Base-by-base conservation (phyloP, 2,797 vertebrate genomes). In the Chelidonichthys spinosus region DNA sequence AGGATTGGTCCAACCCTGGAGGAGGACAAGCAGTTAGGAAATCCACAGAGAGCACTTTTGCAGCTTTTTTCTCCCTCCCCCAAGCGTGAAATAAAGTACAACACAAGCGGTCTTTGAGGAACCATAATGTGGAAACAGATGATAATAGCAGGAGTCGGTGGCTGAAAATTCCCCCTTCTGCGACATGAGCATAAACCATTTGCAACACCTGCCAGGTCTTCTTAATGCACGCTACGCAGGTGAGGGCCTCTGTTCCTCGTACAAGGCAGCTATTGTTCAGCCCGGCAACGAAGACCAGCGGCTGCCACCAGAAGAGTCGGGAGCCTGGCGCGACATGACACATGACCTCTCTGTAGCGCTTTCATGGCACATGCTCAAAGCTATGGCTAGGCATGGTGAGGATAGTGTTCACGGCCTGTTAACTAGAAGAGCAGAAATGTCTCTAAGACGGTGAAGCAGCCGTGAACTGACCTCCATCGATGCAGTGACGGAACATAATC, bases 1-100 rank as follows among this genome's bases (percentile, higher is more conserved):
- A 54, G 62, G 64, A 78, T 72, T 46, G 25, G 37, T 60, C 39
- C 42, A 76, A 84, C 80, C 85, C 83, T 90, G 76, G 7, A 89
- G 79, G 52, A 83, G 55, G 40, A 82, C 37, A 54, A 37, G 46
- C 25, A 11, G 49, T 81, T 68, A 81, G 42, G 66, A 58, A 68
- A 66, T 69, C 42, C 15, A 49, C 32, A 60, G 5, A 52, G 35
- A 32, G 5, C 18, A 47, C 72, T 76, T 76, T 54, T 46, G 72
- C 35, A 64, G 8, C 42, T 63, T 64, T 65, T 46, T 63, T 68
- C 25, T 25, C 11, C 17, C 13, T 49, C 35, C 14, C 13, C 50
- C 63, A 63, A 47, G 18, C 32, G 58, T 56, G 43, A 55, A 33
- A 50, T 4, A 37, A 59, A 74, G 18, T 15, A 55, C 36, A 71